Base-by-base conservation (phyloP, 2,113 vertebrate genomes). In the Jaculus jaculus region DNA sequence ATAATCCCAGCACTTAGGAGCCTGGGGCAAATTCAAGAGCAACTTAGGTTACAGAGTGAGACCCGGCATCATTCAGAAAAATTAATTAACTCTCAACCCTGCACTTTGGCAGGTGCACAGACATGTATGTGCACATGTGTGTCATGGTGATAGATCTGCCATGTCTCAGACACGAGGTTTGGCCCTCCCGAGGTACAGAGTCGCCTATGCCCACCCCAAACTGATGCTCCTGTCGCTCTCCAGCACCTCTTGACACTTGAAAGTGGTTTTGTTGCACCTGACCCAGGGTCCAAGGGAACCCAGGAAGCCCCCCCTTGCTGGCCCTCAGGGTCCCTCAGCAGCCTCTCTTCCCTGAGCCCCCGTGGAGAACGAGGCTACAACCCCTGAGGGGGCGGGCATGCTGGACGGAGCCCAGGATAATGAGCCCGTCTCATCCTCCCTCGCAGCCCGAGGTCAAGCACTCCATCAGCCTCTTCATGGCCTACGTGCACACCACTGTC, bases 401-500 rank as follows among this genome's bases (percentile, higher is more conserved):
- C 58, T 13, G 65, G 13, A 0, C 2, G 3, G 26, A n/a, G 24
- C 6, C 30, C 7, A 1, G 32, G 37, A 28, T 28, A 15, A 28
- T 30, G 0, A 1, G 24, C 11, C 39, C 0, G 0, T 4, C 58
- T 17, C 5, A 11, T 34, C n/a, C 5, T 0, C 34, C 79, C 72
- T 13, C 80, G 18, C 93, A 98, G 98, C 94, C 90, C 0, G 95
- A 97, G 4, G 98, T 98, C 73, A 98, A 98, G 96, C 42, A 24
- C 16, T 98, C 98, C 97, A 98, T 98, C 96, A 98, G 98, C 89
- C 90, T 85, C 30, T 98, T 98, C 97, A 98, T 98, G 98, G 81
- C 98, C 72, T 97, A 95, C 0, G 98, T 98, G 91, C 98, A 98
- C 84, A 97, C 84, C 0, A 98, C 98, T 0, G 98, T 98, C 6